These are phyloP conservation scores for Dryocosmus kuriphilus DNA, from an alignment of 2,888 invertebrate genomes.

Conservation along the genomic window DNA sequence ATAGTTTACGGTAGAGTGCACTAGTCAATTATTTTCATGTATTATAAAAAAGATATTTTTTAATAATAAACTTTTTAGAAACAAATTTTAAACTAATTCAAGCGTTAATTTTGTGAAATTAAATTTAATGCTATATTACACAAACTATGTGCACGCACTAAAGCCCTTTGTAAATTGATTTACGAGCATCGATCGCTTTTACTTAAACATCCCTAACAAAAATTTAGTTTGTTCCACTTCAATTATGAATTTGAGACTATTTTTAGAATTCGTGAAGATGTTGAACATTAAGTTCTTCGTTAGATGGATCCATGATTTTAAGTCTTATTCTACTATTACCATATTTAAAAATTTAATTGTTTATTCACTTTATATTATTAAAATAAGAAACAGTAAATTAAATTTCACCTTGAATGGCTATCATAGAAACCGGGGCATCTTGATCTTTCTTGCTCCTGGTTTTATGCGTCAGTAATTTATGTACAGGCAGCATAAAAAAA, in stretches of 20 bases:
- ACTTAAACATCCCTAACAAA: neutral
- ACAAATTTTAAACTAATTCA: no score
- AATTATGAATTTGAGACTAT: neutral
- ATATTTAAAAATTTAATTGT: neutral
- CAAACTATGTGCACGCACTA: neutral
- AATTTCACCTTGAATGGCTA: neutral
- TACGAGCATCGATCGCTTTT: neutral
- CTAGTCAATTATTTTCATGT: no score
- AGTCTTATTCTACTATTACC: neutral
- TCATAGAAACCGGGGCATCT: neutral
- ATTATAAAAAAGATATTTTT: no score
- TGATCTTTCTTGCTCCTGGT: neutral
- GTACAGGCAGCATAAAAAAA: neutral
- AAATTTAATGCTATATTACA: no score
- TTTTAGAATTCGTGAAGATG: neutral
- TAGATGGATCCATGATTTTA: neutral
- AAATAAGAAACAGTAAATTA: neutral
- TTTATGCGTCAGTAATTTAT: neutral
- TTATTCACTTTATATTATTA: neutral
- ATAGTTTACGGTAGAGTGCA: no score
- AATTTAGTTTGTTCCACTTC: neutral
- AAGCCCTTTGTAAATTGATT: neutral
- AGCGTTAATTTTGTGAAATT: no score
- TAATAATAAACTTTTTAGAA: no score
- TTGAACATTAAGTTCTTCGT: neutral